phyloP scores from a whole-genome alignment of 2,797 vertebrate species.

The Acomys russatus region DNA sequence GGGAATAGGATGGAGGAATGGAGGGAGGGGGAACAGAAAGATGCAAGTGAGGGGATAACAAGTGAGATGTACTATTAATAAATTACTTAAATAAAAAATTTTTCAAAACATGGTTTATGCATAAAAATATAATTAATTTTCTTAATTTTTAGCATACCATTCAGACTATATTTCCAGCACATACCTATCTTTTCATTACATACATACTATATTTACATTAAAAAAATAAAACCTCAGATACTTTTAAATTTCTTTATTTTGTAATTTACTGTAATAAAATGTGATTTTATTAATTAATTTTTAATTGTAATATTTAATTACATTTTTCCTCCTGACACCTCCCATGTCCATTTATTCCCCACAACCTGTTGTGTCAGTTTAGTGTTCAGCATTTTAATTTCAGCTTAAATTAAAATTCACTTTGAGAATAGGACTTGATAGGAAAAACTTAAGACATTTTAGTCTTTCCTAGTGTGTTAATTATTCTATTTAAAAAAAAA shows the following conservation, averaged over 20 bases:
- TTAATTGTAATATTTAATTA: background rate
- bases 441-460: background rate
- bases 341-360: background rate
- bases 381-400: background rate
- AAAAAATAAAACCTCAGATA: background rate
- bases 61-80: too few relatives aligned
- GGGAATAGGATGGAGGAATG: too few relatives aligned
- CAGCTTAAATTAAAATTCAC: background rate
- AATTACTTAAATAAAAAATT: too few relatives aligned
- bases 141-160: background rate
- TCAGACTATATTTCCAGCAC: background rate
- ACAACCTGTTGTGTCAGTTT: background rate
- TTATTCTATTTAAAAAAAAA: background rate
- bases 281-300: background rate
- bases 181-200: background rate
- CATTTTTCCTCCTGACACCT: rapidly evolving
- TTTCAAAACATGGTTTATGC: background rate
- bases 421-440: background rate
- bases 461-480: background rate
- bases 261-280: background rate
- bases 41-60: too few relatives aligned
- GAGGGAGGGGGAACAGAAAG: too few relatives aligned
- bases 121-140: background rate
- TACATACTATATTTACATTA: background rate
- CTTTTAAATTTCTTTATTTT: background rate